Evolutionary conservation across 2,888 invertebrate genomes (phyloP).

Genomic region (Beris morrisii): DNA sequence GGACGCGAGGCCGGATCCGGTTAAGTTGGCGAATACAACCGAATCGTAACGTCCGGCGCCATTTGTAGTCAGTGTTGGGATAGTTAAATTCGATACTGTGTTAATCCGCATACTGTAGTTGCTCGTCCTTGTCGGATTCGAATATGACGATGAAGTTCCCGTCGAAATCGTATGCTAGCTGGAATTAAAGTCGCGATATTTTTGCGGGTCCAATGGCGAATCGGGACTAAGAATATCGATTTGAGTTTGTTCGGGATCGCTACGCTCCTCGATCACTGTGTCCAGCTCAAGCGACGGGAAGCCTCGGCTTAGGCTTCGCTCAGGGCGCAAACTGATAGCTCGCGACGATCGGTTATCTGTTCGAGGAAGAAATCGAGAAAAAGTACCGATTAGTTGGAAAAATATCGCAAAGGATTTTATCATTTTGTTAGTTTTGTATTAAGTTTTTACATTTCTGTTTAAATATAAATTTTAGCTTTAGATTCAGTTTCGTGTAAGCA

Average conservation of each 20-base stretch:
- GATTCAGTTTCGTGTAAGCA: not conserved
- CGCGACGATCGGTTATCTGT: constrained; percentile 61
- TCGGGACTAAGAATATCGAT: constrained; percentile 55
- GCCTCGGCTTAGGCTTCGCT: constrained; percentile 70
- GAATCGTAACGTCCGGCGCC: constrained; percentile 14
- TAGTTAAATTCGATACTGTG: constrained; percentile 4
- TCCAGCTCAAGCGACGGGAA: constrained; percentile 78
- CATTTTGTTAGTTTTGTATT: too few species aligned
- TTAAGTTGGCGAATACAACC: constrained; percentile 10
- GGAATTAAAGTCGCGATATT: constrained; percentile 52
- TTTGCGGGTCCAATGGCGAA: constrained; percentile 52
- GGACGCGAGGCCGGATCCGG: not conserved
- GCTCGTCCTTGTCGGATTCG: constrained; percentile 1
- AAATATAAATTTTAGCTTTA: not conserved
- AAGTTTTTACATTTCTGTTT: not conserved
- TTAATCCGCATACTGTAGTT: not conserved
- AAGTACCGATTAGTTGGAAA: not conserved
- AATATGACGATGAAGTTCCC: constrained; percentile 1
- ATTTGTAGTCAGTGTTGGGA: not conserved
- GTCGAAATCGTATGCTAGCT: constrained; percentile 40
- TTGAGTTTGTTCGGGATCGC: constrained; percentile 74
- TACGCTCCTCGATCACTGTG: constrained; percentile 81
- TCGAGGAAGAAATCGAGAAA: not conserved
- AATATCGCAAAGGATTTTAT: not conserved
- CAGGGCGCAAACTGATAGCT: constrained; percentile 65